Conservation (phyloP, 2,888 invertebrate species). For the Leucophora obtusa region DNA sequence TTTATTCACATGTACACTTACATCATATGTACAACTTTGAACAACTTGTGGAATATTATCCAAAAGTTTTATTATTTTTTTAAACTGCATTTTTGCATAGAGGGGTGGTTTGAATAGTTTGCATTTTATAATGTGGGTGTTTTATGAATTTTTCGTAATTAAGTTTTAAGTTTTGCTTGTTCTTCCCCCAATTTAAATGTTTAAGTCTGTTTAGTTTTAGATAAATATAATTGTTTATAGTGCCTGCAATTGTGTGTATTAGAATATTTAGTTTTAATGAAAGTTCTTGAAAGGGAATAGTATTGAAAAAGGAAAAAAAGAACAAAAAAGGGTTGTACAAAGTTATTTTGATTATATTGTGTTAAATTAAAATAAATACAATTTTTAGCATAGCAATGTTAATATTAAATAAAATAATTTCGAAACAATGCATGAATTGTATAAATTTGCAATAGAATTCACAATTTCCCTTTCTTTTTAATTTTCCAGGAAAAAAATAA, state of each 20-base stretch:
- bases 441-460: too few species aligned
- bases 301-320: not conserved
- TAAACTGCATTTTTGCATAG: not conserved
- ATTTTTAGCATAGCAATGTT: too few species aligned
- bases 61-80: conserved; percentile 3
- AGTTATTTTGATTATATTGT: not conserved
- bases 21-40: not conserved
- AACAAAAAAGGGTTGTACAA: not conserved
- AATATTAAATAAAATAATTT: too few species aligned
- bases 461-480: too few species aligned
- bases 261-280: not conserved
- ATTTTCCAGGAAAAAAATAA: too few species aligned
- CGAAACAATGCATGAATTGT: too few species aligned
- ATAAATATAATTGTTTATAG: conserved; percentile 1
- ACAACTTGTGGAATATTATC: conserved; percentile 13
- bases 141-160: not conserved
- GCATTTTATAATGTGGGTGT: not conserved
- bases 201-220: not conserved
- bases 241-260: not conserved
- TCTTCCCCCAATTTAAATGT: not conserved
- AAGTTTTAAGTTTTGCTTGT: not conserved
- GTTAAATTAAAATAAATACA: not conserved
- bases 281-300: not conserved
- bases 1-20: not conserved
- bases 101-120: not conserved